A percentile compares a stretch with the other conserved stretches of the same genome.
Conservation (phyloP, 2,113 vertebrate species). For the Colaptes auratus region DNA sequence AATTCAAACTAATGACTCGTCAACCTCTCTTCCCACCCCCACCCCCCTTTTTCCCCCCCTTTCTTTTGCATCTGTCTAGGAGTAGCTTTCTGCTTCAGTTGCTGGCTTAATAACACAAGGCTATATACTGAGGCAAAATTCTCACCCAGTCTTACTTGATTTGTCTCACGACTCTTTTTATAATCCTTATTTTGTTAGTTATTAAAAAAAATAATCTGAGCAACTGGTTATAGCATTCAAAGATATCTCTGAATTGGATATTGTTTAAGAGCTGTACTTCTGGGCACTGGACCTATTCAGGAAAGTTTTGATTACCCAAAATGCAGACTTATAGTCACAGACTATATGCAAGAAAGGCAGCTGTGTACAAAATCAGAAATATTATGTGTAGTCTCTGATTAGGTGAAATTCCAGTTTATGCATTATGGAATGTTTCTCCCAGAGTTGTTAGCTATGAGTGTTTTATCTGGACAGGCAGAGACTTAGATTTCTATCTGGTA, state of each 20-base stretch:
- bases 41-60: background rate
- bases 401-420: background rate
- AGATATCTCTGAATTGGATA: background rate
- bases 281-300: background rate
- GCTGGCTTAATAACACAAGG: conserved; percentile 12
- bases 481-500: background rate
- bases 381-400: background rate
- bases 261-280: background rate
- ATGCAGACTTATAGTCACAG: background rate
- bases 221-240: background rate
- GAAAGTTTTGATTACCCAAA: background rate
- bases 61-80: conserved; percentile 44
- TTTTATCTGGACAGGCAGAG: background rate
- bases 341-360: background rate
- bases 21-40: background rate
- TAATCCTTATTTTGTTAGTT: background rate
- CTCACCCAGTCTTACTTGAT: background rate
- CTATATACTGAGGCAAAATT: background rate
- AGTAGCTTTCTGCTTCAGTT: conserved; percentile 62
- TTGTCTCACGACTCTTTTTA: background rate
- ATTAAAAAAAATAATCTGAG: background rate
- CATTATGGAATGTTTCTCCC: background rate
- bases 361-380: background rate
- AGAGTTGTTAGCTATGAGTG: background rate
- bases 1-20: conserved; percentile 56